phyloP scores from a whole-genome alignment of 2,888 invertebrate species.

The Automeris io region DNA sequence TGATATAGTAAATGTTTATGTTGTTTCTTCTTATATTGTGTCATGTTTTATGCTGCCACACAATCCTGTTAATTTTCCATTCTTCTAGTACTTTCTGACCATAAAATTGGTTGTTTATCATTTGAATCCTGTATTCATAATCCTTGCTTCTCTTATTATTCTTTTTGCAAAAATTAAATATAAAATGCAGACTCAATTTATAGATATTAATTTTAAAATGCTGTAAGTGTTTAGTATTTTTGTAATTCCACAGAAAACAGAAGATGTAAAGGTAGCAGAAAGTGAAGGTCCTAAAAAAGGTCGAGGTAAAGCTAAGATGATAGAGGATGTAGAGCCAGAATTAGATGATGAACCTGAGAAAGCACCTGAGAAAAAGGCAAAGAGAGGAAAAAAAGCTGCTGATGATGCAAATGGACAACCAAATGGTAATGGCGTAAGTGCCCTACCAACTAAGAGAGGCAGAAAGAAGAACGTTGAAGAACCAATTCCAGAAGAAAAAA shows the following conservation, averaged over 20 bases:
- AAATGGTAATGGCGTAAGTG: constrained; percentile 39
- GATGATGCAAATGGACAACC: constrained; percentile 29
- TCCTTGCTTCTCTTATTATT: no score
- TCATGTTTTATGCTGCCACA: no score
- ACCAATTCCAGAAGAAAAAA: constrained; percentile 27
- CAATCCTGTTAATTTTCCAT: no score
- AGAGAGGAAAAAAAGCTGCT: constrained; percentile 49
- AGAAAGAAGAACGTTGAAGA: constrained; percentile 52
- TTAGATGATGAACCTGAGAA: constrained; percentile 20
- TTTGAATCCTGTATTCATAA: no score
- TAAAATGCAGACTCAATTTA: no score
- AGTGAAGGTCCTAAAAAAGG: constrained; percentile 56
- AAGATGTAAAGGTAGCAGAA: constrained; percentile 47
- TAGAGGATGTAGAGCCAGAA: constrained; percentile 31
- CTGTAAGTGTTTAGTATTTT: not conserved
- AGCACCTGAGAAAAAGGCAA: constrained; percentile 36
- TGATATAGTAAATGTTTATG: no score
- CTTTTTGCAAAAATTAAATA: no score
- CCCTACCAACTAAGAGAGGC: constrained; percentile 47
- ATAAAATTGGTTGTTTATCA: no score
- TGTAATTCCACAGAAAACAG: constrained; percentile 49
- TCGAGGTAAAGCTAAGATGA: constrained; percentile 51
- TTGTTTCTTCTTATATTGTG: no score
- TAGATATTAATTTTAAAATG: no score
- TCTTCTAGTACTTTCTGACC: no score